Base-by-base conservation (phyloP, 2,797 vertebrate species). In the Rhinogobio ventralis region DNA sequence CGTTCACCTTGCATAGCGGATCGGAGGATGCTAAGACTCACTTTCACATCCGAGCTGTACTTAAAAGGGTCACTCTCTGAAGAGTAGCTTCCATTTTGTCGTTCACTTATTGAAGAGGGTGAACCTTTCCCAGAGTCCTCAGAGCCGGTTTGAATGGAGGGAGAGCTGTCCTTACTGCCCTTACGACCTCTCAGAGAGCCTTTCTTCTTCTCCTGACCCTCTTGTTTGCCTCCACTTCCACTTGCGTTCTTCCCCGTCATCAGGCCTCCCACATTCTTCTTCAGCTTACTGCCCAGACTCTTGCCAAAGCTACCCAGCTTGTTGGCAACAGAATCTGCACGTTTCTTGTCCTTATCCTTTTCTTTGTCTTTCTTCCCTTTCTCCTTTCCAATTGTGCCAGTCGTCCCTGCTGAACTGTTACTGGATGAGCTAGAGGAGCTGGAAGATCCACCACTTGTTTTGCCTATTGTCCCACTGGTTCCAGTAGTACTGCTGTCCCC, bases 241-340 rank as follows among this genome's bases (percentile, higher is more conserved):
- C 88, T 92, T 0, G 90, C 88, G 23, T 90, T 92, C 90, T 97
- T 98, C 88, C 97, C 81, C 0, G 96, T 96, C 98, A 99, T 99
- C 88, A 99, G 89, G 1, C 98, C 98, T 0, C 98, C 98, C 90
- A 99, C 97, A 87, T 99, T 99, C 88, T 97, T 98, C 92, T 96
- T 98, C 49, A 99, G 93, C 85, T 98, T 98, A 91, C 97, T 99
- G 79, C 98, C 98, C 91, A 99, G 89, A 15, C 95, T 99, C 90
- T 99, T 99, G 30, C 98, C 97, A 0, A 99, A 99, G 89, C 98
- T 99, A 68, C 98, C 98, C 28, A 99, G 94, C 88, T 99, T 99
- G 85, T 99, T 99, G 83, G 98, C 98, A 79, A 99, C 98, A 0
- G 98, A 97, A 89, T 99, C 98, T 0, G 97, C 97, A 83, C 97